phyloP scores from a whole-genome alignment of 2,113 vertebrate genomes.

The Probosciger aterrimus region DNA sequence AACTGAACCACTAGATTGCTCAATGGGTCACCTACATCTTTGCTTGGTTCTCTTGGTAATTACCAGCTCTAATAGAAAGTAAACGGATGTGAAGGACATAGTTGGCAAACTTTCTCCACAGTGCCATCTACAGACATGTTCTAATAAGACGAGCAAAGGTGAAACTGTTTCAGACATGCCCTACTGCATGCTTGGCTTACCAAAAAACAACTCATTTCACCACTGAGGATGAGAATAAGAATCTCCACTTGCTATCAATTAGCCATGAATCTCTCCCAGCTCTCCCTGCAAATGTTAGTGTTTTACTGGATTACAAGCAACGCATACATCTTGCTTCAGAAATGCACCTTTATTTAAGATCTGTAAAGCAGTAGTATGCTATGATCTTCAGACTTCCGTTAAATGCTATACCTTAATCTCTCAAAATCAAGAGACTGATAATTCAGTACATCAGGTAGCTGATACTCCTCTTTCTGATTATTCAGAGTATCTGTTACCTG shows the following conservation, averaged over 20 bases:
- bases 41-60: not conserved
- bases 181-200: not conserved
- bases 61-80: not conserved
- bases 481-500: constrained; percentile 58
- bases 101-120: not conserved
- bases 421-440: constrained; percentile 35
- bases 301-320: not conserved
- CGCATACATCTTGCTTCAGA: not conserved
- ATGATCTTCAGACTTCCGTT: not conserved
- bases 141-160: not conserved
- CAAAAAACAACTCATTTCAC: not conserved
- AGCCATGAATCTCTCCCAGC: not conserved
- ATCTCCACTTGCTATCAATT: not conserved
- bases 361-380: not conserved
- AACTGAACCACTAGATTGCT: not conserved
- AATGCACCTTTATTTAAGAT: not conserved
- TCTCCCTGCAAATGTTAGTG: not conserved
- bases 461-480: constrained; percentile 55
- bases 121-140: not conserved
- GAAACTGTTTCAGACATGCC: not conserved
- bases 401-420: constrained; percentile 10
- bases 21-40: not conserved
- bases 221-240: not conserved
- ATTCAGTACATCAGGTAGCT: constrained; percentile 24
- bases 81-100: not conserved